Conservation (phyloP, 2,888 invertebrate genomes). For the Machimus atricapillus region DNA sequence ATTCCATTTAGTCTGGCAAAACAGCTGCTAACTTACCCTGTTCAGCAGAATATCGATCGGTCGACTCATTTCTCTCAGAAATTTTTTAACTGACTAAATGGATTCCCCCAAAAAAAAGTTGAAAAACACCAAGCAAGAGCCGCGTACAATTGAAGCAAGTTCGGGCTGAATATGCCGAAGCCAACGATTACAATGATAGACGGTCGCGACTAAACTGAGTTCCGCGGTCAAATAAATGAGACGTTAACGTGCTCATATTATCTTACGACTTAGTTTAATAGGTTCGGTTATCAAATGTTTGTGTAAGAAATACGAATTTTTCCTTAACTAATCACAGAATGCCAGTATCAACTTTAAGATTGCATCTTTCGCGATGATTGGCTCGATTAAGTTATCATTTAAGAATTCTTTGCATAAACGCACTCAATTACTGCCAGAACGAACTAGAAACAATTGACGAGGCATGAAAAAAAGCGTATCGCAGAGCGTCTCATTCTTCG, state of each 20-base stretch:
- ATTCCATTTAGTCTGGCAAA: neutral
- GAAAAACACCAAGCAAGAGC: neutral
- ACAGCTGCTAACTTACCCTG: slow-evolving; percentile 55
- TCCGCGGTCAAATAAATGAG: slow-evolving; percentile 1
- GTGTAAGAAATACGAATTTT: neutral
- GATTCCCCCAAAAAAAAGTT: neutral
- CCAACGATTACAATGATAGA: slow-evolving; percentile 44
- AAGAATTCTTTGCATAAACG: neutral
- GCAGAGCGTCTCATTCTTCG: neutral
- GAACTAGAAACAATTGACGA: neutral
- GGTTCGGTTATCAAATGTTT: neutral
- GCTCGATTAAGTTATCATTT: neutral
- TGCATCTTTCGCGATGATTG: neutral
- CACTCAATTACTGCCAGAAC: neutral
- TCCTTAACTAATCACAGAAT: neutral
- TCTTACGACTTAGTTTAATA: slow-evolving; percentile 1
- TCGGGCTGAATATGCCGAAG: neutral
- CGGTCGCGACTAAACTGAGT: slow-evolving; percentile 49
- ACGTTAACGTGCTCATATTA: neutral
- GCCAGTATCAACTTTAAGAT: neutral
- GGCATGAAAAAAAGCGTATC: neutral
- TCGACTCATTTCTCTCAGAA: slow-evolving; percentile 54
- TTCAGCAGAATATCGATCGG: slow-evolving; percentile 59
- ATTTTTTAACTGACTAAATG: neutral
- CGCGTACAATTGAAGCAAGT: neutral